Percentiles rank a stretch among this genome's conserved stretches.
Conservation (phyloP, 2,888 invertebrate genomes). For the Galerucella calmariensis region DNA sequence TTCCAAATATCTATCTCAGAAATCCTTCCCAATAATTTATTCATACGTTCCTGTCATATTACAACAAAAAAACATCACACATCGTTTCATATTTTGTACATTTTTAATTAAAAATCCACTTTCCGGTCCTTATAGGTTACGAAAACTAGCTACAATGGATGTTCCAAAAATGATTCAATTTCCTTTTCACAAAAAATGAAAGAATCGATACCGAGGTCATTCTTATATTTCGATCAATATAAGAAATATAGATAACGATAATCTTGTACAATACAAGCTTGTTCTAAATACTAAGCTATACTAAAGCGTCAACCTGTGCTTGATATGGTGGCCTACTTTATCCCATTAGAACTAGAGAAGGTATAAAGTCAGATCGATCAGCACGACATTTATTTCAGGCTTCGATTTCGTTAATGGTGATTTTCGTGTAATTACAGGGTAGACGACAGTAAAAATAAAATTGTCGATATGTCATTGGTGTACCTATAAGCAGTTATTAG, state of each 20-base stretch:
- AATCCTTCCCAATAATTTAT: conserved; percentile 12
- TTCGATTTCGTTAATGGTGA: neutral
- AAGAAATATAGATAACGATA: conserved; percentile 18
- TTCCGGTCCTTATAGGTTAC: neutral
- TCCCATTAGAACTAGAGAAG: conserved; percentile 14
- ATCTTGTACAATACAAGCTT: conserved; percentile 7
- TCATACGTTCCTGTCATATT: conserved; percentile 10
- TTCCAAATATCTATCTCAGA: neutral
- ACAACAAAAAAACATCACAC: neutral
- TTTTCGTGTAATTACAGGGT: conserved; percentile 8
- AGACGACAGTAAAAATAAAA: neutral
- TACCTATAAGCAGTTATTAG: neutral
- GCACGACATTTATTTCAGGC: neutral
- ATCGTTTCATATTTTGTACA: neutral
- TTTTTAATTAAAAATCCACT: neutral
- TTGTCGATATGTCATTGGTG: conserved; percentile 18
- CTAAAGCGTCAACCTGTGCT: conserved; percentile 27
- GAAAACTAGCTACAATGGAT: neutral
- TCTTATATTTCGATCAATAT: conserved; percentile 8
- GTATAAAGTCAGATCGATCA: conserved; percentile 17
- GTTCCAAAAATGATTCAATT: neutral
- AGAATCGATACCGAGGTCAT: conserved; percentile 14
- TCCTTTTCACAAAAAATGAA: neutral
- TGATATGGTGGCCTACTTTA: conserved; percentile 26
- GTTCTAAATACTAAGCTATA: conserved; percentile 7